Conservation (phyloP, 2,797 vertebrate genomes). For the Euphonia xanthogaster region DNA sequence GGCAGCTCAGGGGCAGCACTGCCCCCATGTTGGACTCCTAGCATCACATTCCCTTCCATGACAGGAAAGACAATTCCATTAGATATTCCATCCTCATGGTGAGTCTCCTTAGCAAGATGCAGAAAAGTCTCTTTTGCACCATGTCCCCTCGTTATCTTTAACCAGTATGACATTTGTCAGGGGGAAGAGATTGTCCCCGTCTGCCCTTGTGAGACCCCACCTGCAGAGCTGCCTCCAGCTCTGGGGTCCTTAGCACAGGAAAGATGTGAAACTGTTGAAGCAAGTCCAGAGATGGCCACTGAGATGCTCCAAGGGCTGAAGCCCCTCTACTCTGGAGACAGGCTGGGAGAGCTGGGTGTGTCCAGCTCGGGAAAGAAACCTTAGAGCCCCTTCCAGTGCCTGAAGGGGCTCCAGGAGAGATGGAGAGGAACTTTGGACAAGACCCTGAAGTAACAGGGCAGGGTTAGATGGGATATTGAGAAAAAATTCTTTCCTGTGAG, state of each 20-base stretch:
- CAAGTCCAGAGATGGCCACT: not conserved
- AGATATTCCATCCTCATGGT: not conserved
- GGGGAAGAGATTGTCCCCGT: not conserved
- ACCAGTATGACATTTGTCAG: not conserved
- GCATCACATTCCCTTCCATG: not conserved
- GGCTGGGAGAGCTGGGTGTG: not conserved
- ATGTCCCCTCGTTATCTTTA: not conserved
- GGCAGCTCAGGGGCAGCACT: not conserved
- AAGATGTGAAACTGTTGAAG: not conserved
- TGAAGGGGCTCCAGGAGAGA: not conserved
- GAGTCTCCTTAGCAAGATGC: not conserved
- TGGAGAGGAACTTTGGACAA: not conserved
- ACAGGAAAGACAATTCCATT: accelerated
- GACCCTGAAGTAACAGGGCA: not conserved
- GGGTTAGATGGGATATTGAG: not conserved
- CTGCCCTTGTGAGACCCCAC: not conserved
- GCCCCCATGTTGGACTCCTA: not conserved
- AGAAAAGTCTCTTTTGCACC: not conserved
- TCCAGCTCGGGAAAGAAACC: not conserved
- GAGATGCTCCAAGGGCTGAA: not conserved
- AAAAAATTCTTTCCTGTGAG: not conserved
- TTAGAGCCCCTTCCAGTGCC: not conserved
- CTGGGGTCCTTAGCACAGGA: not conserved
- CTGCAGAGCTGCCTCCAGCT: not conserved
- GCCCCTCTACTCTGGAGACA: not conserved